These are phyloP conservation scores for Salmo trutta DNA, from an alignment of 2,797 vertebrate species.

Conservation along the genomic window DNA sequence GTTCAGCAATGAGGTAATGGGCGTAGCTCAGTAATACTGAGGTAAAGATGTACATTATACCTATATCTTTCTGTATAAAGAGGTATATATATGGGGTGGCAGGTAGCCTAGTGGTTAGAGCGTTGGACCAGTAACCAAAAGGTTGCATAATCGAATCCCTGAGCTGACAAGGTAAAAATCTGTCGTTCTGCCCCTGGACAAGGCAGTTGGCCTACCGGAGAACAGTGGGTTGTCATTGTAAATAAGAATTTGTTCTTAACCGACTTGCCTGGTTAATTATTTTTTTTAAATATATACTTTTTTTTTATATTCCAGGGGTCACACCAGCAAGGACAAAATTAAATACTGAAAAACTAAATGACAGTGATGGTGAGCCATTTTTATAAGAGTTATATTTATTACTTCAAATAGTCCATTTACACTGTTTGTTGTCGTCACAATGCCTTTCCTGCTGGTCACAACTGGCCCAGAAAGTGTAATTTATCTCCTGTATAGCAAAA, in stretches of 20 bases:
- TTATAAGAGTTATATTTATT: no score
- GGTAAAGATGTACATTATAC: background rate
- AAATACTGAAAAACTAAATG: background rate
- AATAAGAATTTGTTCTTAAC: no score
- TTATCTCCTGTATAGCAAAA: background rate
- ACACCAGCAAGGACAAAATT: background rate
- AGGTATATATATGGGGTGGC: background rate
- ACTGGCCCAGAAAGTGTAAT: constrained; percentile 33
- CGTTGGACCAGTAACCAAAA: no score
- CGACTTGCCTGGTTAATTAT: no score
- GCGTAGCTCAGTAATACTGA: background rate
- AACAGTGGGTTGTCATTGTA: no score
- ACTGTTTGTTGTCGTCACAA: constrained; percentile 34
- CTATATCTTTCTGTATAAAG: background rate
- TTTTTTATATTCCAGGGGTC: background rate
- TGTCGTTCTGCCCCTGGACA: no score
- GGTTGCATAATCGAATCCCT: no score
- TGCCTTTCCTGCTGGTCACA: constrained; percentile 25
- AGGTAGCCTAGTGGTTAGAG: no score
- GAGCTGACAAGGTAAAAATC: no score
- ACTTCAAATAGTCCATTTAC: background rate
- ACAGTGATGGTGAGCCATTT: no score
- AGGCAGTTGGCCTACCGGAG: no score
- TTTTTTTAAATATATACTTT: no score
- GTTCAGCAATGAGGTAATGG: background rate